Evolutionary conservation across 1,140 invertebrate genomes (phyloP).

Genomic region (Bombyx mandarina): DNA sequence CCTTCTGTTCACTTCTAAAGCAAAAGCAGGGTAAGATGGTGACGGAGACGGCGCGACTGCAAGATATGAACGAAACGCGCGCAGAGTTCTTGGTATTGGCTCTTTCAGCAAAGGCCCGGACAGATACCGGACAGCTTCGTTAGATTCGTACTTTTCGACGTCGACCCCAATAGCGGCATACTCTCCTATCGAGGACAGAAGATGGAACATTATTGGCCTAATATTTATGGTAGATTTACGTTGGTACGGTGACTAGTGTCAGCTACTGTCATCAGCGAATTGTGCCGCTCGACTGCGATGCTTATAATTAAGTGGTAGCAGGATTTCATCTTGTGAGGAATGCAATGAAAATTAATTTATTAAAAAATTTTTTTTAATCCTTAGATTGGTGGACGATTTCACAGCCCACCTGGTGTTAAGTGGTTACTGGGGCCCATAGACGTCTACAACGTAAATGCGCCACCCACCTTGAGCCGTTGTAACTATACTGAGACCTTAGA

Average conservation of each 20-base stretch:
- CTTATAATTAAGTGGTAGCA: background rate
- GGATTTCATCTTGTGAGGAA: background rate
- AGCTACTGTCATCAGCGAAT: too few species aligned
- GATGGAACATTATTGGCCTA: too few species aligned
- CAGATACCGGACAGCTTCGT: constrained; percentile 82
- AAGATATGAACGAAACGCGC: constrained; percentile 81
- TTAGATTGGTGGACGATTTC: too few species aligned
- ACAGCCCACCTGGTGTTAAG: too few species aligned
- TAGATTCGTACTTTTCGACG: constrained; percentile 86
- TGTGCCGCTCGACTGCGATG: too few species aligned
- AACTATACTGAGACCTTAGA: too few species aligned
- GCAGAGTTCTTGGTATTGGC: constrained; percentile 57
- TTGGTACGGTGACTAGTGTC: too few species aligned
- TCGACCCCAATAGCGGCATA: constrained; percentile 94
- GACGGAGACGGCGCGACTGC: constrained; percentile 81
- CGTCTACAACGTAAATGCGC: too few species aligned
- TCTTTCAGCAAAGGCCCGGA: constrained; percentile 79
- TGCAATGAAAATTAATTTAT: background rate
- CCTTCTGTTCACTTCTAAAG: constrained; percentile 82
- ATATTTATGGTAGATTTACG: too few species aligned
- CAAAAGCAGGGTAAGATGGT: constrained; percentile 82
- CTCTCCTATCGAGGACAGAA: constrained; percentile 73
- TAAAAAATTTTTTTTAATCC: background rate
- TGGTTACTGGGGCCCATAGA: too few species aligned
- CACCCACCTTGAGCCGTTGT: too few species aligned